A percentile compares a stretch with the other conserved stretches of the same genome.
Evolutionary conservation across 2,113 vertebrate species (phyloP).

Genomic region (Pachypanchax playfairii): DNA sequence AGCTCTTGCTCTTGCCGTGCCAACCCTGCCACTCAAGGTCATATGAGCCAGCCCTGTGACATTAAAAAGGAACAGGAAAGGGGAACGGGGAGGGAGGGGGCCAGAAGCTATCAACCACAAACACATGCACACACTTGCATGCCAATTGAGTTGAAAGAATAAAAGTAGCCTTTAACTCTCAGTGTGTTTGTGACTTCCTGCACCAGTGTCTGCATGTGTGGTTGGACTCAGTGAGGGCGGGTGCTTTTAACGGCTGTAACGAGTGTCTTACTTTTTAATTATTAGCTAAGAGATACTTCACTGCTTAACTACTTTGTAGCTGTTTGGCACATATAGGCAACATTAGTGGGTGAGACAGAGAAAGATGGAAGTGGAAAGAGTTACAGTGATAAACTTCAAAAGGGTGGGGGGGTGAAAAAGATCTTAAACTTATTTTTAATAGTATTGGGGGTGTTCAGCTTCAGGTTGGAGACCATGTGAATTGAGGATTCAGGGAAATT

Average conservation of each 20-base stretch:
- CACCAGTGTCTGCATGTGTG: slow-evolving; percentile 27
- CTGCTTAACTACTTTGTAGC: slow-evolving; percentile 94
- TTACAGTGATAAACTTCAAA: slow-evolving; percentile 65
- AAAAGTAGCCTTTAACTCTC: slow-evolving; percentile 63
- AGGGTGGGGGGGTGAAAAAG: slow-evolving; percentile 54
- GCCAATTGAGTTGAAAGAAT: slow-evolving; percentile 42
- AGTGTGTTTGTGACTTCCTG: slow-evolving; percentile 43
- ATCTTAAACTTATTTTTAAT: slow-evolving; percentile 76
- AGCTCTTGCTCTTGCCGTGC: slow-evolving; percentile 89
- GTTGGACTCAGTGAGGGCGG: slow-evolving; percentile 59
- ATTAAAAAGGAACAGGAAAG: slow-evolving; percentile 86
- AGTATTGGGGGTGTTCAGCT: slow-evolving; percentile 68
- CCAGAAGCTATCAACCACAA: slow-evolving; percentile 62
- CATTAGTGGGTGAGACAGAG: slow-evolving; percentile 24
- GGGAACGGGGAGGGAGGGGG: slow-evolving; percentile 34
- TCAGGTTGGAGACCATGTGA: slow-evolving; percentile 18
- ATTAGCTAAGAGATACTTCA: slow-evolving; percentile 83
- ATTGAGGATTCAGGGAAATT: slow-evolving; percentile 22
- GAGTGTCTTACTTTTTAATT: slow-evolving; percentile 66
- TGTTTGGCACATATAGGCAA: slow-evolving; percentile 76
- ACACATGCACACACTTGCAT: slow-evolving; percentile 34
- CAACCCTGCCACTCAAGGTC: slow-evolving; percentile 96
- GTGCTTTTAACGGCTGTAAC: slow-evolving; percentile 72
- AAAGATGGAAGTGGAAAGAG: slow-evolving; percentile 72
- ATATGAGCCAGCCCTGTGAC: slow-evolving; percentile 94